Conservation (phyloP, 2,888 invertebrate species). For the Crepidodera aurea region DNA sequence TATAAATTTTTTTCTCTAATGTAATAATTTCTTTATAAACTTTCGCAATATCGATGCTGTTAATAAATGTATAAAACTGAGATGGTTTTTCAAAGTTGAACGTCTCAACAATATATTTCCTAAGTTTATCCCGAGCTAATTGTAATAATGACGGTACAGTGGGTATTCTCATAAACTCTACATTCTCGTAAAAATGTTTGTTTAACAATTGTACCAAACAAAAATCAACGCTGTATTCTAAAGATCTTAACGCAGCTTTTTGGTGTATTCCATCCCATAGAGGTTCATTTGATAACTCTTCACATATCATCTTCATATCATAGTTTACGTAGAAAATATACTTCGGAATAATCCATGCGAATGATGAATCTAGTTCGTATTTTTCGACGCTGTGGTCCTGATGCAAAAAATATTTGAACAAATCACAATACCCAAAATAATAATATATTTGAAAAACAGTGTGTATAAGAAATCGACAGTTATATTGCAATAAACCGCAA, state of each 20-base stretch:
- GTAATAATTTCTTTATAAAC: slow-evolving; percentile 17
- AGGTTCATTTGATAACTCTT: neutral
- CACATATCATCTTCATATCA: slow-evolving; percentile 1
- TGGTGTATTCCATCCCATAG: neutral
- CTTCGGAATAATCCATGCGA: slow-evolving; percentile 8
- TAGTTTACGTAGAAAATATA: slow-evolving; percentile 2
- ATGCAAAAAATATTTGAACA: slow-evolving; percentile 19
- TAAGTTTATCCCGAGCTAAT: slow-evolving; percentile 13
- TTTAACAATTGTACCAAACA: neutral
- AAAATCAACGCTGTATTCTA: slow-evolving; percentile 10
- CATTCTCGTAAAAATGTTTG: neutral
- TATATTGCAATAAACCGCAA: slow-evolving; percentile 13
- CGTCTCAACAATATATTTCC: slow-evolving; percentile 3
- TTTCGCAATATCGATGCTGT: slow-evolving; percentile 8
- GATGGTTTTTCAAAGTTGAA: slow-evolving; percentile 4
- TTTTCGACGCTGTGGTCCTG: neutral
- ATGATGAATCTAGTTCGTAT: neutral
- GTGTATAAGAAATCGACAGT: neutral
- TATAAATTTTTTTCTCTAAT: neutral
- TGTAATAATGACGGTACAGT: slow-evolving; percentile 17
- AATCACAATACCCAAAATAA: slow-evolving; percentile 20
- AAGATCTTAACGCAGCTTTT: neutral
- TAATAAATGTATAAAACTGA: slow-evolving; percentile 18
- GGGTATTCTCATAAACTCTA: neutral
- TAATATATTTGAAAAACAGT: slow-evolving; percentile 4